A percentile compares a stretch with the other conserved stretches of the same genome.
These are phyloP conservation scores for Eutolmus rufibarbis DNA, from an alignment of 2,888 invertebrate species.

Conservation along the genomic window DNA sequence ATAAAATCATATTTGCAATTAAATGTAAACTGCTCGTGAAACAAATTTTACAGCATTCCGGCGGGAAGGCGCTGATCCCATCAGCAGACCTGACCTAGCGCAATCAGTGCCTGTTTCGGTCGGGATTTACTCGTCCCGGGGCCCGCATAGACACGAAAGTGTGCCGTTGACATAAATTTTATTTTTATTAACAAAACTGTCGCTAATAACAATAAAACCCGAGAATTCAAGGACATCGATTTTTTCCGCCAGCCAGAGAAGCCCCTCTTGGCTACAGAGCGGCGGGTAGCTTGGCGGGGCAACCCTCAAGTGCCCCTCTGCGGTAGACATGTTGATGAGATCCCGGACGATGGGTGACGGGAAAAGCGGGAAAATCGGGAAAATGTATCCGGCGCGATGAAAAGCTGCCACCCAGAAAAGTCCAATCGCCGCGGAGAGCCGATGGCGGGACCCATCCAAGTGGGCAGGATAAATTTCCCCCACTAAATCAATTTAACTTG, in stretches of 20 bases:
- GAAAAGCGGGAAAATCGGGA: neutral
- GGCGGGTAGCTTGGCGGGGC: neutral
- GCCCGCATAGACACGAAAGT: slow-evolving; percentile 40
- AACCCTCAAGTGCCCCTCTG: slow-evolving; percentile 37
- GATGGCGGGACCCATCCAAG: slow-evolving; percentile 38
- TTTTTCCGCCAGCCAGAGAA: slow-evolving; percentile 45
- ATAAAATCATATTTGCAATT: slow-evolving; percentile 13
- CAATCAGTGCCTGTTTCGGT: neutral
- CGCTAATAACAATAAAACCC: slow-evolving; percentile 54
- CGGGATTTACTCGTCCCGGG: neutral
- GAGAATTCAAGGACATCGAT: slow-evolving; percentile 53
- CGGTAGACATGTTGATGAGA: slow-evolving; percentile 36
- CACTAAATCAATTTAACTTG: slow-evolving; percentile 40
- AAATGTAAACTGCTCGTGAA: slow-evolving; percentile 10
- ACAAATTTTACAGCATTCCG: neutral
- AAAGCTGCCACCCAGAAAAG: slow-evolving; percentile 29
- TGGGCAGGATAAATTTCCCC: slow-evolving; percentile 48
- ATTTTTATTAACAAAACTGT: slow-evolving; percentile 54
- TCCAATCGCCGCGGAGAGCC: slow-evolving; percentile 28
- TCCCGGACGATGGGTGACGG: slow-evolving; percentile 29
- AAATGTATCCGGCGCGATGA: slow-evolving; percentile 35
- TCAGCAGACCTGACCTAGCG: slow-evolving; percentile 33
- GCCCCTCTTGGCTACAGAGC: neutral
- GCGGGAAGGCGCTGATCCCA: neutral
- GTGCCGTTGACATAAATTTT: slow-evolving; percentile 53